Evolutionary conservation across 2,113 vertebrate genomes (phyloP).

Genomic region (Tiliqua scincoides): DNA sequence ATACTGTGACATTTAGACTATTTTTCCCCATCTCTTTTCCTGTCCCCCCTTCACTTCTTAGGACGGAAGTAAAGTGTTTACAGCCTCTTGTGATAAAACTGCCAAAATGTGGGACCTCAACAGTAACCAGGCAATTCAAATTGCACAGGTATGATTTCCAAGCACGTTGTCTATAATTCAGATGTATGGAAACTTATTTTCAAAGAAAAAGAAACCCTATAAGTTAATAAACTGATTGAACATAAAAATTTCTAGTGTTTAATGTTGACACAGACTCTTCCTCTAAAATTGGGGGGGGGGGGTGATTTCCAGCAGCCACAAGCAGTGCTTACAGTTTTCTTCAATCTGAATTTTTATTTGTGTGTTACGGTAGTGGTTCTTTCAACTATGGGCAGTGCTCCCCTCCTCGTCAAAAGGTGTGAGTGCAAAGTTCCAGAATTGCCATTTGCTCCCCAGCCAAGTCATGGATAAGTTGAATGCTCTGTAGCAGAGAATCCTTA

Average conservation of each 20-base stretch:
- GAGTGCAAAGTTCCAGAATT: not conserved
- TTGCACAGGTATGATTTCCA: constrained; percentile 87
- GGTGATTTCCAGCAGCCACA: not conserved
- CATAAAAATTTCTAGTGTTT: not conserved
- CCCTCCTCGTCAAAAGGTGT: too few species aligned
- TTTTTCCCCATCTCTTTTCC: constrained; percentile 6
- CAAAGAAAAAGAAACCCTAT: not conserved
- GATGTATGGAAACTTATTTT: not conserved
- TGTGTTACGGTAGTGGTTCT: not conserved
- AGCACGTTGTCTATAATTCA: not conserved
- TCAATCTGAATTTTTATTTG: not conserved
- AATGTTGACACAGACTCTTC: not conserved
- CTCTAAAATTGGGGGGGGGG: not conserved
- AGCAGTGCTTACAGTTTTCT: not conserved
- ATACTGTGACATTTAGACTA: not conserved
- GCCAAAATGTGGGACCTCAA: constrained; percentile 99
- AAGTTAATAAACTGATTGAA: not conserved
- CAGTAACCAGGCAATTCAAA: constrained; percentile 97
- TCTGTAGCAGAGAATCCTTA: not conserved
- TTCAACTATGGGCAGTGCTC: not conserved
- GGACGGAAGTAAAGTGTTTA: constrained; percentile 99
- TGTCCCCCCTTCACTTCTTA: constrained; percentile 58
- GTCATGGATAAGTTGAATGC: not conserved
- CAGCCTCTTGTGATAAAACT: constrained; percentile 97
- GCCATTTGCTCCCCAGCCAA: not conserved